Conservation (phyloP, 2,113 vertebrate species). For the Strix aluco region DNA sequence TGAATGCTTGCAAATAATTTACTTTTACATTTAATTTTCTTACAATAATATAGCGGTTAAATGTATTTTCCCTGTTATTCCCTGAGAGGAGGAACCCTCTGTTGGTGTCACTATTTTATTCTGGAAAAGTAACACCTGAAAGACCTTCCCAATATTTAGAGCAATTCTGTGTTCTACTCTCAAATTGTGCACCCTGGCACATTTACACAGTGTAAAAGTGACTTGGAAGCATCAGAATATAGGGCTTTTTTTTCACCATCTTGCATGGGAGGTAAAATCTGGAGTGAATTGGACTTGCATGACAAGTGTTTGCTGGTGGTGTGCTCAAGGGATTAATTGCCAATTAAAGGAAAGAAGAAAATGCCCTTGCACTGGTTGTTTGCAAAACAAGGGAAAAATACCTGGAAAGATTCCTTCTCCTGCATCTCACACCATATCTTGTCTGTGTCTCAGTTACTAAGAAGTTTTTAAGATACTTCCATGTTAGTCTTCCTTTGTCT, state of each 20-base stretch:
- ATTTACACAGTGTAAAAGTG: not conserved
- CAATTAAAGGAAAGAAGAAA: not conserved
- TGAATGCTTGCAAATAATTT: not conserved
- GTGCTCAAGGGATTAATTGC: not conserved
- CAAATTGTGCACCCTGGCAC: not conserved
- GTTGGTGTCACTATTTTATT: not conserved
- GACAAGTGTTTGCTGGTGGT: not conserved
- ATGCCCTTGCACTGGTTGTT: not conserved
- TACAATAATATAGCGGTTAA: not conserved
- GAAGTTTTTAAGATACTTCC: not conserved
- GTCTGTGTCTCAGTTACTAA: not conserved
- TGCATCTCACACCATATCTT: not conserved
- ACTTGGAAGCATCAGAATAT: not conserved
- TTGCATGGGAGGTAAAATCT: not conserved
- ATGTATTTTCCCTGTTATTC: not conserved
- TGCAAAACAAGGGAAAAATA: not conserved
- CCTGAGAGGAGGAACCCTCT: not conserved
- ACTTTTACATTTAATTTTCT: not conserved
- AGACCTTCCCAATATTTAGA: not conserved
- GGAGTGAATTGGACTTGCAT: not conserved
- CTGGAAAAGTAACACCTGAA: not conserved
- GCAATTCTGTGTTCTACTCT: not conserved
- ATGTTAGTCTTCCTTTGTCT: not conserved
- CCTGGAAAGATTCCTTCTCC: not conserved
- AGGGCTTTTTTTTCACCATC: not conserved